phyloP scores from a whole-genome alignment of 2,888 invertebrate genomes.

The Athalia rosae region DNA sequence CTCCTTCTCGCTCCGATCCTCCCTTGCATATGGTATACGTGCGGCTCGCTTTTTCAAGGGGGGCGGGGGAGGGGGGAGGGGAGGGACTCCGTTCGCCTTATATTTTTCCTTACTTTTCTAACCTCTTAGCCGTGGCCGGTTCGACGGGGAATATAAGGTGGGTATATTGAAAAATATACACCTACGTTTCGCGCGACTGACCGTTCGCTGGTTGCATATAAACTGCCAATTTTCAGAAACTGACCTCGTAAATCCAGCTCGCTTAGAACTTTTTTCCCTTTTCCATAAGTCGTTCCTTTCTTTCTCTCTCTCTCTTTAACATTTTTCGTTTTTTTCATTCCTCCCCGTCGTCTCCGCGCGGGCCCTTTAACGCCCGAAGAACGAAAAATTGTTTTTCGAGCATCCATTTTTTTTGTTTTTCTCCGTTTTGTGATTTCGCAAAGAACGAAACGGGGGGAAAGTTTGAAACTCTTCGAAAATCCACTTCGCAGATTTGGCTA shows the following conservation, averaged over 20 bases:
- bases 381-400: background rate
- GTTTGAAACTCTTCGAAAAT: no score
- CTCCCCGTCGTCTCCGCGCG: background rate
- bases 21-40: no score
- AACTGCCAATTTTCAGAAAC: conserved; percentile 61
- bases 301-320: background rate
- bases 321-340: background rate
- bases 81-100: no score
- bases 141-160: conserved; percentile 41
- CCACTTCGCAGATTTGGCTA: no score
- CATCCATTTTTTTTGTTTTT: no score
- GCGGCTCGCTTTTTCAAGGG: no score
- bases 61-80: no score
- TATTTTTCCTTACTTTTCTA: conserved; percentile 1
- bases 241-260: conserved; percentile 33
- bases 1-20: no score
- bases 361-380: background rate
- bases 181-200: conserved; percentile 59
- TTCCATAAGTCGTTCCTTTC: background rate
- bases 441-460: no score
- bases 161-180: conserved; percentile 70
- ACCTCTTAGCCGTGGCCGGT: conserved; percentile 47
- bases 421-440: no score
- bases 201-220: conserved; percentile 70
- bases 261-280: background rate